Evolutionary conservation across 2,888 invertebrate genomes (phyloP), one percentile per base, ranked within the genome.

Genomic region (Xylota sylvarum): DNA sequence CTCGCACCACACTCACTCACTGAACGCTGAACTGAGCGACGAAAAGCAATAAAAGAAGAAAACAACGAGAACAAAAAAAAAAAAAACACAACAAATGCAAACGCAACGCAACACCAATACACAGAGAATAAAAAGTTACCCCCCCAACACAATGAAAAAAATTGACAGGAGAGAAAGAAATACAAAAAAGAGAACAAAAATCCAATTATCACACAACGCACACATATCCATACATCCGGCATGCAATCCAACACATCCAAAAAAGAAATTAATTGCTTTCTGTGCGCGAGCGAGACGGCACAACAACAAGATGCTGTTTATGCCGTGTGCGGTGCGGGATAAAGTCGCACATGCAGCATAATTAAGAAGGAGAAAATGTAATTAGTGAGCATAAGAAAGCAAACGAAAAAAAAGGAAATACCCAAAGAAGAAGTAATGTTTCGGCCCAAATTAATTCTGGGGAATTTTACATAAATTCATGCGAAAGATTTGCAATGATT

Each of bases 181-280:
- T 17, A 82, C 64, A 81, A 81, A 64, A 76, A 80, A 74, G 81
- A 86, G 86, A 86, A 86, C 86, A 86, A 86, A 86, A 86, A 86
- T 86, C 86, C 86, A 86, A 86, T 86, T 86, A 86, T 86, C 86
- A 86, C 86, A 86, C 86, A 86, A 86, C 86, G 77, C 86, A 86
- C 77, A 86, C 86, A 86, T 62, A 73, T 77, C 82, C 82, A 78
- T 43, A 86, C 86, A 86, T 86, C 86, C 86, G 86, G 86, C 86
- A 82, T 86, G 86, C 86, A 86, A 78, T 82, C 73, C 82, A 86
- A 77, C 82, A 86, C 86, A 86, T 58, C 77, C 73, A 86, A 82
- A 86, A 86, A 86, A 65, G 73, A 86, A 86, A 86, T 86, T 86
- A 86, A 86, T 86, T 86, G 86, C 86, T 86, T 86, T 86, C 82